Evolutionary conservation across 2,888 invertebrate genomes (phyloP), one percentile per base, ranked within the genome.

Genomic region (Amitus sp.): DNA sequence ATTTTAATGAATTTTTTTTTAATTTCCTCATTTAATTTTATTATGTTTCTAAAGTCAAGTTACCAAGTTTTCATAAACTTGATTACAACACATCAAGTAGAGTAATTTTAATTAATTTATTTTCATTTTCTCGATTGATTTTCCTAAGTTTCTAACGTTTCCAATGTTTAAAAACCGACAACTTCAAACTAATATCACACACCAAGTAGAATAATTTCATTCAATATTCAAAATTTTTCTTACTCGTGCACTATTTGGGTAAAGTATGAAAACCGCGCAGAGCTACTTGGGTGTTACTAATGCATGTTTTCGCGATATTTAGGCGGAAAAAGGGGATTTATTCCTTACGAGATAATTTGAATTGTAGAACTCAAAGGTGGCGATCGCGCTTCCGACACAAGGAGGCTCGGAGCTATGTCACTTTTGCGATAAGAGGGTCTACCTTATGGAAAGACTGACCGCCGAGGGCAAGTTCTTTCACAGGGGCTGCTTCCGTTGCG

Each of bases 401-500:
- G 87, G 88, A 56, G 88, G 87, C 52, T 90, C 90, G 7, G 92
- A 93, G 80, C 86, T 86, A 74, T 95, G 90, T 84, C 94, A 90
- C 85, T 95, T 96, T 83, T 98, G 98, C 84, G 89, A 90, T 51
- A 92, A 93, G 82, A 88, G 94, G 40, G 97, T 98, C 51, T 98
- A 98, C 82, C 88, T 97, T 20, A 95, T 97, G 86, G 97, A 98
- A 82, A 88, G 94, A 66, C 88, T 96, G 66, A 91, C 89, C 42
- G 94, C 96, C 2, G 94, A 95, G 85, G 95, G 95, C 12, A 87
- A 93, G 73, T 93, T 93, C 76, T 89, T 97, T 80, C 97, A 98
- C 83, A 89, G 96, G 56, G 91, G 92, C 40, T 98, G 98, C 84
- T 94, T 98, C 84, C 90, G 94, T 63, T 98, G 98, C 84, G 93